Conservation (phyloP, 2,113 vertebrate species). For the Engraulis encrasicolus region DNA sequence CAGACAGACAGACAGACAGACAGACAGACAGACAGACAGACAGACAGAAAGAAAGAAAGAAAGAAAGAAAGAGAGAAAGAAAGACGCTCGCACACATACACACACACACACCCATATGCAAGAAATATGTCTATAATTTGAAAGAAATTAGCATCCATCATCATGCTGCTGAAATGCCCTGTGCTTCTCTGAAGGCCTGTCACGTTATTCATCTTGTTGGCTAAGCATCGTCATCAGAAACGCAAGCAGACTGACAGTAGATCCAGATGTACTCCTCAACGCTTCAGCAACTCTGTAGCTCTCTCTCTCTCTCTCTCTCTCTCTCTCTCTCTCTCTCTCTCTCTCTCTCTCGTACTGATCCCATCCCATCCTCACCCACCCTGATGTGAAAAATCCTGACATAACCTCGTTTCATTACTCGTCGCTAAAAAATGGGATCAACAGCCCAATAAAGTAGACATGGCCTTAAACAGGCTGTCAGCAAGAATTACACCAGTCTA, state of each 20-base stretch:
- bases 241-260: background rate
- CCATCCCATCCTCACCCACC: too few relatives aligned
- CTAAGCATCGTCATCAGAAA: background rate
- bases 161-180: background rate
- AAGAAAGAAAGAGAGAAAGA: background rate
- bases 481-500: background rate
- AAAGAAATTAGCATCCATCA: background rate
- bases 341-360: too few relatives aligned
- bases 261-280: background rate
- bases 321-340: too few relatives aligned
- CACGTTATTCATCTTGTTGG: background rate
- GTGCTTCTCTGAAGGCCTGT: background rate
- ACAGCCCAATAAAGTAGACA: background rate
- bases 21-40: too few relatives aligned
- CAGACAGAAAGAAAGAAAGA: too few relatives aligned
- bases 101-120: background rate
- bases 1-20: too few relatives aligned
- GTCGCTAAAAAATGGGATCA: background rate
- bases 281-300: constrained; percentile 3
- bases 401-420: background rate
- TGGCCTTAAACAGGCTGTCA: background rate
- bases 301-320: too few relatives aligned
- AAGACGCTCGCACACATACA: background rate
- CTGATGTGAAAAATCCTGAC: background rate
- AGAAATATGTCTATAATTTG: background rate